Evolutionary conservation across 2,797 vertebrate genomes (phyloP), one percentile per base, ranked within the genome.

Genomic region (Phyllotis vaccarum): DNA sequence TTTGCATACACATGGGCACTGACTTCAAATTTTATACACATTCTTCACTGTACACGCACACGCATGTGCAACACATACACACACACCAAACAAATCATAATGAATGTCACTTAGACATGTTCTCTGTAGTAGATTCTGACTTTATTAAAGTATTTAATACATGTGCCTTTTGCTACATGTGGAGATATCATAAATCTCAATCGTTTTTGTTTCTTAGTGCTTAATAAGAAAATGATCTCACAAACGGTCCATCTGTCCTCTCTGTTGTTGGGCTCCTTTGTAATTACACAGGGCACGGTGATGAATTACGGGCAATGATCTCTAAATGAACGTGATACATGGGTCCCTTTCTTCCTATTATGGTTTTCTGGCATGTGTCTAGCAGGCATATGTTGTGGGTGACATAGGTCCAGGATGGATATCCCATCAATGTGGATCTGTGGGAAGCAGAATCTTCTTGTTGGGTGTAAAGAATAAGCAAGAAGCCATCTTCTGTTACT

Each of bases 131-230:
- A 68, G 34, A 9, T 40, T 12, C 52, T 14, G 29, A 6, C 43
- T 95, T 83, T 60, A 92, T 62, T 93, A 94, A 94, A 91, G 37
- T 11, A 31, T 79, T 80, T 83, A 81, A 17, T 89, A 89, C 58
- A 66, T 74, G 14, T 66, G 49, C 72, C 58, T 13, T n/a, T 8
- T 82, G 66, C 43, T 91, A 16, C 10, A 14, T 68, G 54, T 19
- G 66, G 64, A 87, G 46, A 83, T 21, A n/a, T 14, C 68, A 58
- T 81, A 70, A 90, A 62, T 66, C 64, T 87, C 94, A 46, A 64
- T 64, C 2, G 1, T 89, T 88, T 94, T 76, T 83, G 34, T 93
- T 91, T 29, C 34, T 34, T 16, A 7, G 1, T 43, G 54, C 43
- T 91, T 89, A 78, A 54, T 34, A 89, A 58, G n/a, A 52, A 14